Evolutionary conservation across 1,140 invertebrate genomes (phyloP).

Genomic region (Trichomalopsis sarcophagae): DNA sequence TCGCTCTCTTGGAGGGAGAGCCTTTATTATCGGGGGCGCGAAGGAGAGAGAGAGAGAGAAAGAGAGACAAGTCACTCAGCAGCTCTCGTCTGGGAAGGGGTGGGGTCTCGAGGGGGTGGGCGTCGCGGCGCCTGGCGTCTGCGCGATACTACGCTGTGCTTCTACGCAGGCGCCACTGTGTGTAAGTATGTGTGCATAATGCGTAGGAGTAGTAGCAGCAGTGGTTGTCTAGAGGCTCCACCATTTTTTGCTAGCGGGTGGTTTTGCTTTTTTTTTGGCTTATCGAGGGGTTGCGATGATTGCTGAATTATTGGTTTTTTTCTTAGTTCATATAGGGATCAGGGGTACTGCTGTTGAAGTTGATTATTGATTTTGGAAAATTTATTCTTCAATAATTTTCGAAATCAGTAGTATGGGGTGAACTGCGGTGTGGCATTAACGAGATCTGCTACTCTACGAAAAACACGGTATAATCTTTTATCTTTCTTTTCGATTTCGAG

Average conservation of each 20-base stretch:
- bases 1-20: constrained; percentile 31
- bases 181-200: not conserved
- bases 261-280: not conserved
- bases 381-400: too few relatives aligned
- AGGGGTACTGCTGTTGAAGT: too few relatives aligned
- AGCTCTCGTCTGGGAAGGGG: constrained; percentile 43
- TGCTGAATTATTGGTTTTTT: not conserved
- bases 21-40: constrained; percentile 10
- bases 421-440: too few relatives aligned
- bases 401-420: too few relatives aligned
- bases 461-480: too few relatives aligned
- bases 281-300: not conserved
- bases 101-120: constrained; percentile 42
- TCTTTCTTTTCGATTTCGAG: too few relatives aligned
- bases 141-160: constrained; percentile 48
- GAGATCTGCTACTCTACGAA: too few relatives aligned
- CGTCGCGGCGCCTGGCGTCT: constrained; percentile 59
- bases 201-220: not conserved
- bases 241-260: not conserved
- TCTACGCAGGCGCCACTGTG: constrained; percentile 3
- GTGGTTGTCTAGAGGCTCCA: not conserved
- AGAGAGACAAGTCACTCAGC: constrained; percentile 20
- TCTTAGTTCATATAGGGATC: not conserved
- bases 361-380: too few relatives aligned
- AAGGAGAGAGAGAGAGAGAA: constrained; percentile 31